A percentile compares a stretch with the other conserved stretches of the same genome.
Conservation (phyloP, 2,113 vertebrate genomes). For the Chaetodon trifascialis region DNA sequence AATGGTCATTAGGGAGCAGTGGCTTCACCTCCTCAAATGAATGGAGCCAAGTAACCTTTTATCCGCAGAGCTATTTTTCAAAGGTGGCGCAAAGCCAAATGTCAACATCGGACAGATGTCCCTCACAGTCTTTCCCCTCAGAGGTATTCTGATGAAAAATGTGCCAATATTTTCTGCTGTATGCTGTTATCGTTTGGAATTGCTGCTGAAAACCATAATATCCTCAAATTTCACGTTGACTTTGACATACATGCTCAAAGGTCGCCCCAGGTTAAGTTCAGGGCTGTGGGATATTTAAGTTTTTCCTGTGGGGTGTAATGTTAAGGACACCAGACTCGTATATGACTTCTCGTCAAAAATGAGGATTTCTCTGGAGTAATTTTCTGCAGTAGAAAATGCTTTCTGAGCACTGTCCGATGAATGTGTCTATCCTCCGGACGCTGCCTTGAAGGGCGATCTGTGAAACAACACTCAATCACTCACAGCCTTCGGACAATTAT, state of each 20-base stretch:
- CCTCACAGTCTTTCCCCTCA: constrained; percentile 7
- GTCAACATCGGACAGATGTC: constrained; percentile 22
- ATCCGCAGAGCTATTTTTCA: background rate
- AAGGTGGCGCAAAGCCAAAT: background rate
- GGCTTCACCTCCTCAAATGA: constrained; percentile 15
- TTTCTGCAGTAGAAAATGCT: constrained; percentile 41
- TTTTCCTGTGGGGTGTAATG: constrained; percentile 15
- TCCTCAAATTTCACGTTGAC: constrained; percentile 16
- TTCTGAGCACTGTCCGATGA: constrained; percentile 3
- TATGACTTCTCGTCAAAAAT: constrained; percentile 2
- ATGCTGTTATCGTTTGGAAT: constrained; percentile 5
- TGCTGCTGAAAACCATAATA: constrained; percentile 15
- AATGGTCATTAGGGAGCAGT: constrained; percentile 6
- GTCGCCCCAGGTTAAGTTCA: constrained; percentile 9
- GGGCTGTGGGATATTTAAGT: background rate
- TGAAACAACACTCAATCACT: constrained; percentile 33
- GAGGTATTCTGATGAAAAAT: background rate
- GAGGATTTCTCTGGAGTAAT: constrained; percentile 8
- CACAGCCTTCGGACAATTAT: constrained; percentile 21
- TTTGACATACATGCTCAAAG: background rate
- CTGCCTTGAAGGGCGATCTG: constrained; percentile 28
- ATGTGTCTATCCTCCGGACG: background rate
- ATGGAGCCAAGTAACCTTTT: constrained; percentile 5
- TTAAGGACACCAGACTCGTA: background rate
- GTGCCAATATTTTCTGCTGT: background rate